Conservation (phyloP, 2,797 vertebrate species). For the Basileuterus tristriatus region DNA sequence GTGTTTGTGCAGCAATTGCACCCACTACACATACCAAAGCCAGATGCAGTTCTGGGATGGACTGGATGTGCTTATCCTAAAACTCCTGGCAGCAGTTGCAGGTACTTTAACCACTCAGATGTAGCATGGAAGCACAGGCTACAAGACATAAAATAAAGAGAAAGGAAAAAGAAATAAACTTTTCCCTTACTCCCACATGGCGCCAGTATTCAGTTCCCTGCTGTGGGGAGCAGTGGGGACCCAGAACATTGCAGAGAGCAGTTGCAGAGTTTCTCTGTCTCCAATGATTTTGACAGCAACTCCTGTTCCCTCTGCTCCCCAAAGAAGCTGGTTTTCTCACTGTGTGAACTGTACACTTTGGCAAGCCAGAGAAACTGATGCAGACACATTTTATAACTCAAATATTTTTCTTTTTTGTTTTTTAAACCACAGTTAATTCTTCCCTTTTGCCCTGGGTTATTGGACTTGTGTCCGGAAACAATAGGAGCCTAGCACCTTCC, state of each 20-base stretch:
- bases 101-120: not conserved
- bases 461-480: conserved; percentile 70
- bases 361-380: conserved; percentile 29
- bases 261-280: not conserved
- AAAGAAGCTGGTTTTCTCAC: conserved; percentile 45
- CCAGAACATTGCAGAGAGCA: not conserved
- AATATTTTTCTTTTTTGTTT: not conserved
- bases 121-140: not conserved
- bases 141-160: not conserved
- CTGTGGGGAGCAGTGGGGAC: not conserved
- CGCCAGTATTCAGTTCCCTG: not conserved
- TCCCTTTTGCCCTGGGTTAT: conserved; percentile 70
- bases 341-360: conserved; percentile 40
- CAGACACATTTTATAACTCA: conserved; percentile 60
- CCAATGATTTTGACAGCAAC: not conserved
- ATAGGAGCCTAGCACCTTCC: conserved; percentile 75
- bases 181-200: not conserved
- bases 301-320: not conserved
- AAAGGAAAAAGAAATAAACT: not conserved
- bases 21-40: not conserved
- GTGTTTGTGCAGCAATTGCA: rapidly evolving
- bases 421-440: conserved; percentile 68
- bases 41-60: not conserved
- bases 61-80: not conserved
- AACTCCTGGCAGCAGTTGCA: not conserved